These are phyloP conservation scores for Cavia aperea DNA, from an alignment of 2,113 vertebrate genomes.

Conservation along the genomic window DNA sequence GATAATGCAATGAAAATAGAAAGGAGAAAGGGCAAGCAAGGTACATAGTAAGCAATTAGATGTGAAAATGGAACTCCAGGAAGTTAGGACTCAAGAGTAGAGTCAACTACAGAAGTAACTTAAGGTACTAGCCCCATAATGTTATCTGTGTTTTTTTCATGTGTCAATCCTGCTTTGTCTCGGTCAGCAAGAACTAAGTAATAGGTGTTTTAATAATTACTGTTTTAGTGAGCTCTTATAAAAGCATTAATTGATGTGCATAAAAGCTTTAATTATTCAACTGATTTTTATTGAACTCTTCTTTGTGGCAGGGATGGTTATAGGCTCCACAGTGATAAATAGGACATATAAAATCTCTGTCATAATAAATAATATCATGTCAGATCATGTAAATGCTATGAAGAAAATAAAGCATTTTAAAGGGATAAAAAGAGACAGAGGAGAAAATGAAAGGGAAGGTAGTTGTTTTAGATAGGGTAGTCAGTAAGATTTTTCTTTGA, in stretches of 20 bases:
- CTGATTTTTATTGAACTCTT: neutral
- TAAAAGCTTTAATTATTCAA: constrained; percentile 6
- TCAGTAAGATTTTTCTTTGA: neutral
- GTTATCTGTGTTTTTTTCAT: neutral
- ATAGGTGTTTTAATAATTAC: constrained; percentile 13
- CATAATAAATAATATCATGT: neutral
- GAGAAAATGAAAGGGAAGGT: neutral
- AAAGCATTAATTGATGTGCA: neutral
- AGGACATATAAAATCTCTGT: neutral
- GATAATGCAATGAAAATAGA: neutral
- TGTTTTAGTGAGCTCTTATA: neutral
- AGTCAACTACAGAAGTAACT: neutral
- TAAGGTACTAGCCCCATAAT: neutral
- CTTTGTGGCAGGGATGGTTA: neutral
- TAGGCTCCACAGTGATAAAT: neutral
- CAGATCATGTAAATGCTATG: neutral
- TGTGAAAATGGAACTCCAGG: neutral
- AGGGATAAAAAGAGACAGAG: neutral
- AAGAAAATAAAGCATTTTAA: neutral
- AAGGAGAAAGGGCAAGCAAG: neutral
- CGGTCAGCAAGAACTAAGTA: neutral
- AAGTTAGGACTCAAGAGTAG: neutral
- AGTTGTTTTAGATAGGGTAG: neutral
- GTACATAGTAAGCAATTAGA: neutral
- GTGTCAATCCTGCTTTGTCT: neutral